phyloP scores from a whole-genome alignment of 2,797 vertebrate genomes.

The Pantherophis vulpinus region DNA sequence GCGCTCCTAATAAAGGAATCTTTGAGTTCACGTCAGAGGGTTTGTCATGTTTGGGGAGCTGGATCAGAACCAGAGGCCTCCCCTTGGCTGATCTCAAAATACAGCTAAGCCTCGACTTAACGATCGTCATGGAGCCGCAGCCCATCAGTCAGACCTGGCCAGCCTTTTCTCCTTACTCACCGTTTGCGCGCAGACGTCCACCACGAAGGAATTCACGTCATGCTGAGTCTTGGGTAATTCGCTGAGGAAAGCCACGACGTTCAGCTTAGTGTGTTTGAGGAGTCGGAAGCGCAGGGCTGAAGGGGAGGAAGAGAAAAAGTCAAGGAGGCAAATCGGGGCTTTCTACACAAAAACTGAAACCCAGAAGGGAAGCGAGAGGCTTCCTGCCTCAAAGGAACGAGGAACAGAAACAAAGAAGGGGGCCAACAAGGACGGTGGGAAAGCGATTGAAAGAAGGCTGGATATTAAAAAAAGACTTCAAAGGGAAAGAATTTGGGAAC shows the following conservation, averaged over 20 bases:
- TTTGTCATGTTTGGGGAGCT: too few relatives aligned
- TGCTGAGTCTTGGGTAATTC: constrained; percentile 91
- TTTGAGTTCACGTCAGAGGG: too few relatives aligned
- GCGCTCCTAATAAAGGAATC: too few relatives aligned
- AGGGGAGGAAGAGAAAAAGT: background rate
- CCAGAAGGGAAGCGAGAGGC: background rate
- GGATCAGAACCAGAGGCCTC: too few relatives aligned
- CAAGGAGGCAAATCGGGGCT: fast-evolving
- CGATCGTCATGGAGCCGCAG: too few relatives aligned
- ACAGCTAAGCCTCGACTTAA: too few relatives aligned
- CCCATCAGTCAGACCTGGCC: too few relatives aligned
- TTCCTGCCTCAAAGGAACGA: background rate
- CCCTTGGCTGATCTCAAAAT: too few relatives aligned
- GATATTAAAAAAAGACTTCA: background rate
- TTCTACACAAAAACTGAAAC: background rate
- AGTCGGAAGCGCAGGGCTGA: constrained; percentile 81
- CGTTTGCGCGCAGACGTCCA: constrained; percentile 86
- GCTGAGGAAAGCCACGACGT: constrained; percentile 89
- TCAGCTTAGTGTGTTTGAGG: constrained; percentile 85
- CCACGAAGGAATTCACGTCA: constrained; percentile 82
- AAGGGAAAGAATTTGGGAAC: background rate
- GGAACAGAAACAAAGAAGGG: background rate
- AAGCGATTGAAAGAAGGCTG: background rate
- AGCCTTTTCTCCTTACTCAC: constrained; percentile 63
- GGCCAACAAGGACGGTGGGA: background rate